Conservation (phyloP, 2,888 invertebrate genomes). For the Trissolcus japonicus region DNA sequence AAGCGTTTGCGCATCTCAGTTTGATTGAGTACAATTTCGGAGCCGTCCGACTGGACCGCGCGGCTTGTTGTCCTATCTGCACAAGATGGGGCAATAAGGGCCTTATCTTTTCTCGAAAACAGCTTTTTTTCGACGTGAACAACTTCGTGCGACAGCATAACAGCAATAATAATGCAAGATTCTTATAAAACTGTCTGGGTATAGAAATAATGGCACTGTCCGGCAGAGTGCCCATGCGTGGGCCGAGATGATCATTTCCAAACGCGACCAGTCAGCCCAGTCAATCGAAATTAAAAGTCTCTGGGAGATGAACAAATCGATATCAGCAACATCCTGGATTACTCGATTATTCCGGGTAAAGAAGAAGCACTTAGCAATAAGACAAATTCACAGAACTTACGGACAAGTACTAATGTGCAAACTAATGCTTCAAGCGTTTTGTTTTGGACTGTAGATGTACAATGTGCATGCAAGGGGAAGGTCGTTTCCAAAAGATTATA, state of each 20-base stretch:
- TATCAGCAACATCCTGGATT: conserved; percentile 42
- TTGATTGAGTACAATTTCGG: conserved; percentile 33
- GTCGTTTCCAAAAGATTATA: no score
- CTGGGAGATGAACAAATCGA: conserved; percentile 44
- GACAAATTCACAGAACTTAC: background rate
- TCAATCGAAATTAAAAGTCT: conserved; percentile 34
- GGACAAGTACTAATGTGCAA: conserved; percentile 14
- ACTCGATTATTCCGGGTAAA: conserved; percentile 19
- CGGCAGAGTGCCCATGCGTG: conserved; percentile 43
- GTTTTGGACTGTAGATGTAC: conserved; percentile 9
- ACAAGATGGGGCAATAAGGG: conserved; percentile 32
- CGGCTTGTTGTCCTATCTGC: conserved; percentile 25
- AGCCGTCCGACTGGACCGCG: background rate
- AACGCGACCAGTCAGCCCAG: conserved; percentile 45
- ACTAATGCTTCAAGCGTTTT: conserved; percentile 15
- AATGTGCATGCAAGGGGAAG: conserved; percentile 1
- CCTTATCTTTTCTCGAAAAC: conserved; percentile 27
- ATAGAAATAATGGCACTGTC: conserved; percentile 47
- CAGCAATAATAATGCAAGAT: conserved; percentile 46
- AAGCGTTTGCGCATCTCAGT: background rate
- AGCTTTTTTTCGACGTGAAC: conserved; percentile 47
- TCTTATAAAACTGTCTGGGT: conserved; percentile 35
- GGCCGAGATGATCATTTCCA: conserved; percentile 47
- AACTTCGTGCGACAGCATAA: conserved; percentile 37
- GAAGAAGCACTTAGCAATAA: background rate